phyloP scores from a whole-genome alignment of 2,888 invertebrate species.

The Mesoligia furuncula region DNA sequence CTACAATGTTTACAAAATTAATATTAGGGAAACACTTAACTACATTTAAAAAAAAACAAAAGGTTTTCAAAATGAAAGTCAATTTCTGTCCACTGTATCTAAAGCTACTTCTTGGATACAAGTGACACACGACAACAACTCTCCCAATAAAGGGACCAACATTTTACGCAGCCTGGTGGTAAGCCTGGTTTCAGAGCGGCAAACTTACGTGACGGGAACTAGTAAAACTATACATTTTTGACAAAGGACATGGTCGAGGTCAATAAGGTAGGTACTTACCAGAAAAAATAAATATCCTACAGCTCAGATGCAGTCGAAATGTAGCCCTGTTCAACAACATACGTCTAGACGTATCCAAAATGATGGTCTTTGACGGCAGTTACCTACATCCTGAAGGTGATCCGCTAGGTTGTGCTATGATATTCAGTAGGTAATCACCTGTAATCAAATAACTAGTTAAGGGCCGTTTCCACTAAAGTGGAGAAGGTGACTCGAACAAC shows the following conservation, averaged over 20 bases:
- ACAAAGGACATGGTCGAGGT: neutral
- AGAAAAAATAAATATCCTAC: neutral
- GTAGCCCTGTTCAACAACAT: neutral
- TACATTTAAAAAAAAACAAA: neutral
- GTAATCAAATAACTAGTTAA: neutral
- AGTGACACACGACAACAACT: neutral
- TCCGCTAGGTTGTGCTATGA: neutral
- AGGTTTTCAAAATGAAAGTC: neutral
- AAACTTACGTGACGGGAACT: neutral
- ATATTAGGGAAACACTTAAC: neutral
- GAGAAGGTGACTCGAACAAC: neutral
- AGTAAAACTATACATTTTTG: neutral
- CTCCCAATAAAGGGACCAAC: neutral
- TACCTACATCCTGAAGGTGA: neutral
- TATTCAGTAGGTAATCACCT: constrained; percentile 1
- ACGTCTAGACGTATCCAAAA: neutral
- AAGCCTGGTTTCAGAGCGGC: neutral
- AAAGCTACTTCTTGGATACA: neutral
- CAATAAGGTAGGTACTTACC: neutral
- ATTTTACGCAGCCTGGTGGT: neutral
- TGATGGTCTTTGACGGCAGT: neutral
- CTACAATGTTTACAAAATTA: neutral
- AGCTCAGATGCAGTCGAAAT: neutral
- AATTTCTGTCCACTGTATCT: neutral
- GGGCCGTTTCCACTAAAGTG: neutral